Evolutionary conservation across 2,113 vertebrate genomes (phyloP).

Genomic region (Megaceryle torquata): DNA sequence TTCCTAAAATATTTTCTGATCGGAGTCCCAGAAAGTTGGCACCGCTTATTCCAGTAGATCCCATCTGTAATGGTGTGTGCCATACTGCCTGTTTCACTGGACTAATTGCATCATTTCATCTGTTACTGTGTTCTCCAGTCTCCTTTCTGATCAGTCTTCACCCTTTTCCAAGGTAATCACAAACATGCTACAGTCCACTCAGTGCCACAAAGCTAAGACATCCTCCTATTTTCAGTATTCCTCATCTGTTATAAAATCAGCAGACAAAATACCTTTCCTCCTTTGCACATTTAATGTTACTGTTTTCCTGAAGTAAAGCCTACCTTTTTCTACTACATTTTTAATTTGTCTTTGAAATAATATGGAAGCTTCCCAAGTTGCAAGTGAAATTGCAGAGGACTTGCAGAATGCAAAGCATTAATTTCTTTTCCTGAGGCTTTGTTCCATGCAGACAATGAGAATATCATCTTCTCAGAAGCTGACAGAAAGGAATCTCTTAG

Average conservation of each 20-base stretch:
- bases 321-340: background rate
- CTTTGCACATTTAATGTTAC: background rate
- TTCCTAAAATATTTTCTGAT: background rate
- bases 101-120: background rate
- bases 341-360: background rate
- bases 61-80: background rate
- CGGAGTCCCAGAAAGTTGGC: background rate
- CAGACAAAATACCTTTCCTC: background rate
- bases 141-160: background rate
- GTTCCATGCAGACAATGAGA: background rate
- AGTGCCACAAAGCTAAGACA: background rate
- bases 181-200: background rate
- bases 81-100: rapidly evolving
- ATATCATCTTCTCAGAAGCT: background rate
- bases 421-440: background rate
- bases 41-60: background rate
- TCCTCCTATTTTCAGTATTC: background rate
- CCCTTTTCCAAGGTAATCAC: background rate
- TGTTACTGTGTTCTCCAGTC: background rate
- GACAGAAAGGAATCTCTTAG: background rate
- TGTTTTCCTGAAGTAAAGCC: background rate
- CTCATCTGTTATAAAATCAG: background rate
- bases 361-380: background rate
- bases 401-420: background rate
- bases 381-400: background rate